Base-by-base conservation (phyloP, 2,797 vertebrate species). In the Spinus olivaceus region DNA sequence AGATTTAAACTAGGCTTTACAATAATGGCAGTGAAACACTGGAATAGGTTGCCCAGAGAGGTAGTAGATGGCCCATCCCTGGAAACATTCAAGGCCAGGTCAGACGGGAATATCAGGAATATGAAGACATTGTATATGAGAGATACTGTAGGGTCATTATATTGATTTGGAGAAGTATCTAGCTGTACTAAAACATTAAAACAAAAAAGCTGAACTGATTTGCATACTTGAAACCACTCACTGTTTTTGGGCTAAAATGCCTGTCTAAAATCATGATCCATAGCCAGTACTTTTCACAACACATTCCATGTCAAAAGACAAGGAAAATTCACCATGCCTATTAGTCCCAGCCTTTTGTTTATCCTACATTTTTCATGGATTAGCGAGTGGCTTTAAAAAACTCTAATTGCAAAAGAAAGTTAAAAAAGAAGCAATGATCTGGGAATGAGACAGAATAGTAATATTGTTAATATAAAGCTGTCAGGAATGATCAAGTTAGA, bases 291-390 rank as follows among this genome's bases (percentile, higher is more conserved):
- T 86, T 92, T 87, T 80, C 83, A 90, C 69, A 94, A 90, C 27
- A 57, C 27, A 84, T 83, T 92, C 78, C 82, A 73, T 9, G 20
- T 87, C 77, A 79, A 66, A 95, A 74, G 25, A 64, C 83, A 84
- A 11, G 46, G 37, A 53, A 82, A 92, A 86, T 59, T 66, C 64
- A 77, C 51, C 14, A 59, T 49, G 93, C 9, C 28, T 59, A 32
- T 37, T 47, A 92, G 53, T 20, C 39, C 18, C 25, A 42, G 35
- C 19, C 39, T 19, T n/a, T 76, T 84, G 50, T 70, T 74, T 83
- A 79, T 46, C 19, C 10, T 42, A 83, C 76, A 65, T 88, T 88
- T 94, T 79, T 94, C 86, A 94, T 42, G 86, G 85, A 50, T 91
- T 88, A 94, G 41, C 61, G 71, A 92, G 33, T 32, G 37, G 70